Conservation (phyloP, 1,140 invertebrate genomes). For the Psix sp. region DNA sequence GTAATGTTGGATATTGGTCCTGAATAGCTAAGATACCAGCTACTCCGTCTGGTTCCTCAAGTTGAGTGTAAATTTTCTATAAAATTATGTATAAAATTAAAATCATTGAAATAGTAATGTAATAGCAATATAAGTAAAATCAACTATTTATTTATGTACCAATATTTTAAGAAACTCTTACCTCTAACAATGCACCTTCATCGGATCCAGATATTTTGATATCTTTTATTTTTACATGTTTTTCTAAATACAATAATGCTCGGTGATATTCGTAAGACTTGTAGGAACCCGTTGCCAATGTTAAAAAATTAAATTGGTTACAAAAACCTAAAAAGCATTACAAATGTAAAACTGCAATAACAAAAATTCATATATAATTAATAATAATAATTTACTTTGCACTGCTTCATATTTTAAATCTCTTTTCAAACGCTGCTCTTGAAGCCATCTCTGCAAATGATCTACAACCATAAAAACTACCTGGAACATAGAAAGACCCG, state of each 20-base stretch:
- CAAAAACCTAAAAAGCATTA: slow-evolving; percentile 77
- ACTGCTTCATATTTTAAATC: slow-evolving; percentile 68
- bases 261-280: slow-evolving; percentile 84
- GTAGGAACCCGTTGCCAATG: slow-evolving; percentile 83
- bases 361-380: slow-evolving; percentile 2
- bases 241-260: slow-evolving; percentile 85
- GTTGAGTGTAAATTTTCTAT: slow-evolving; percentile 84
- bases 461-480: slow-evolving; percentile 84
- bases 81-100: slow-evolving; percentile 72
- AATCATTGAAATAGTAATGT: too few relatives aligned
- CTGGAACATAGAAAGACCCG: slow-evolving; percentile 54
- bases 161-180: slow-evolving; percentile 28
- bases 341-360: slow-evolving; percentile 13
- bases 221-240: slow-evolving; percentile 81
- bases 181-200: slow-evolving; percentile 70
- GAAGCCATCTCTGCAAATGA: slow-evolving; percentile 84
- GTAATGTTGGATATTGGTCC: slow-evolving; percentile 81
- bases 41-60: slow-evolving; percentile 87
- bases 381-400: slow-evolving; percentile 45
- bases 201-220: slow-evolving; percentile 80
- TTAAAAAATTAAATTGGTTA: slow-evolving; percentile 80
- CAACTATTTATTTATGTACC: background rate
- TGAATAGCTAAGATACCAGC: slow-evolving; percentile 83
- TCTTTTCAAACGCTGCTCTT: slow-evolving; percentile 78
- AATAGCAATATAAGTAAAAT: too few relatives aligned